Base-by-base conservation (phyloP, 2,113 vertebrate genomes). In the Xiphophorus maculatus region DNA sequence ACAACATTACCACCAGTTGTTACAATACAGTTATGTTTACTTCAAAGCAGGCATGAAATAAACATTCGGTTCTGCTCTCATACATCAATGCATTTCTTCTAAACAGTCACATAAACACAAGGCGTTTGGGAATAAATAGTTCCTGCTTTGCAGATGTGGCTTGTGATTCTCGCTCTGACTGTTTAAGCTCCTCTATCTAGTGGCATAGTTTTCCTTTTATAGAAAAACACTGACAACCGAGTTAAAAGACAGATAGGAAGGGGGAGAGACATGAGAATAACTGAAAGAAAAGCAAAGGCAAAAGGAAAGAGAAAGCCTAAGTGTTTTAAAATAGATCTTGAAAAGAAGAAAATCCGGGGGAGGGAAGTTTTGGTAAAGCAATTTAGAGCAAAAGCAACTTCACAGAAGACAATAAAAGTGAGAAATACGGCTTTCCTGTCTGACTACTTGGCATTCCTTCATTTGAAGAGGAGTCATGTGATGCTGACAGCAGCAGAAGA, bases 201-300 rank as follows among this genome's bases (percentile, higher is more conserved):
- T 83, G 73, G 84, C 83, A 92, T 91, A 91, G 61, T 84, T 93
- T 91, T 92, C 90, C 93, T 93, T 94, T 90, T 92, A 92, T 93
- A 92, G 93, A 81, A 75, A 80, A 86, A 83, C 68, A 79, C 66
- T 68, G 79, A 77, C 73, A 54, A 77, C 5, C 25, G 54, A 63
- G 74, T 70, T 69, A 27, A 58, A 48, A 30, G 64, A 76, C 19
- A 19, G 76, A 60, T 37, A 33, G 72, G 35, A 70, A 74, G 76
- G 68, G 29, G 0, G 14, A 3, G 42, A n/a, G 69, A 35, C 35
- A 17, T 54, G 42, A 35, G 64, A 28, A 28, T 48, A 29, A 4
- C 1, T 54, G 13, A 67, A n/a, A 77, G 44, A 81, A 71, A 83
- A 62, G 1, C 12, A 30, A 63, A 74, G 75, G 65, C 12, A 0